These are phyloP conservation scores for Phoxinus phoxinus DNA, from an alignment of 2,113 vertebrate species.

Conservation along the genomic window DNA sequence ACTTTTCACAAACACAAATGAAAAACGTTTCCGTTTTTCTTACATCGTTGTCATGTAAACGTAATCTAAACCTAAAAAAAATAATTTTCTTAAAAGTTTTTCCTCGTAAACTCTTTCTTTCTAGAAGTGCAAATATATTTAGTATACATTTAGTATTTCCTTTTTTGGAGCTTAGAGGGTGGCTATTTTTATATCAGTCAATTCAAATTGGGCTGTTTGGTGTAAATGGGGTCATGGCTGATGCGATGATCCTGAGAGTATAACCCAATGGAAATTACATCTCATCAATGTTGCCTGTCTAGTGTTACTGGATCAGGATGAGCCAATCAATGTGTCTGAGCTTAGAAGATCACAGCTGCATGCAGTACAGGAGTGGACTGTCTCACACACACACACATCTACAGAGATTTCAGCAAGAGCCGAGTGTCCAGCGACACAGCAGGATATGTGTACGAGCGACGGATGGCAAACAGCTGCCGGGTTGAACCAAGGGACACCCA, in stretches of 20 bases:
- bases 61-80: neutral
- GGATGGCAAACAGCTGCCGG: conserved; percentile 54
- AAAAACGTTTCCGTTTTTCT: too few relatives aligned
- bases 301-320: conserved; percentile 4
- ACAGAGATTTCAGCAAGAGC: conserved; percentile 37
- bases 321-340: conserved; percentile 56
- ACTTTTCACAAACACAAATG: too few relatives aligned
- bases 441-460: conserved; percentile 41
- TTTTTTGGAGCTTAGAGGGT: neutral
- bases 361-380: conserved; percentile 41
- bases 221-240: conserved; percentile 17
- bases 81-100: too few relatives aligned
- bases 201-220: conserved; percentile 5
- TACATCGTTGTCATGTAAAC: neutral
- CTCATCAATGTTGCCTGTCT: conserved; percentile 17
- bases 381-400: conserved; percentile 27
- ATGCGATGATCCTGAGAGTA: neutral
- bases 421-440: conserved; percentile 37
- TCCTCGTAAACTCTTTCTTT: neutral
- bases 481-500: conserved; percentile 51
- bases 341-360: conserved; percentile 64
- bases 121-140: neutral
- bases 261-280: conserved; percentile 24
- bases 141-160: neutral
- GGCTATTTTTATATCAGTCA: conserved; percentile 2